Percentiles rank a stretch among this genome's conserved stretches.
phyloP scores from a whole-genome alignment of 2,888 invertebrate genomes.

The Drosophila borealis region DNA sequence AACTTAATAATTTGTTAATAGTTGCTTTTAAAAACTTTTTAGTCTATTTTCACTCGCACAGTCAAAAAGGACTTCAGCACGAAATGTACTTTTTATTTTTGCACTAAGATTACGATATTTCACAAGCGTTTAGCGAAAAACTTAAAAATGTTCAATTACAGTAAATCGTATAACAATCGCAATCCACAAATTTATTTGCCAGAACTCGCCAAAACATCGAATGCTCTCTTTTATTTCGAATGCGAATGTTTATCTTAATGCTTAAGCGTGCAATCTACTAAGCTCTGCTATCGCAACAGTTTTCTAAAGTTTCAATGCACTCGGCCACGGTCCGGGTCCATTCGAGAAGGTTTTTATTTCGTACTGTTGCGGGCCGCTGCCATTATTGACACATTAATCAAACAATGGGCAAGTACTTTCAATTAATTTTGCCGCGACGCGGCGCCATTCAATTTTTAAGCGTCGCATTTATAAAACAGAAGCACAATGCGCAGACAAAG shows the following conservation, averaged over 20 bases:
- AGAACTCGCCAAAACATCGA: not conserved
- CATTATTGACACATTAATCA: conserved; percentile 80
- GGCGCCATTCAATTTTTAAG: conserved; percentile 58
- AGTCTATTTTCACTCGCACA: too few relatives aligned
- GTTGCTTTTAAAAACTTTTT: too few relatives aligned
- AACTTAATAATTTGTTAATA: too few relatives aligned
- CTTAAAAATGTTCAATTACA: not conserved
- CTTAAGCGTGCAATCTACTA: conserved; percentile 18
- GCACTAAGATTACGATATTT: not conserved
- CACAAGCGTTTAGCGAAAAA: not conserved
- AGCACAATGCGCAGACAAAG: conserved; percentile 52
- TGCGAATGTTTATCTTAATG: not conserved
- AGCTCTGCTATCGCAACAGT: conserved; percentile 14
- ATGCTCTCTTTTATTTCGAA: not conserved
- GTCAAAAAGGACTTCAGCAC: too few relatives aligned
- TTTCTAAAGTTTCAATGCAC: conserved; percentile 23
- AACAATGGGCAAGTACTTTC: conserved; percentile 79
- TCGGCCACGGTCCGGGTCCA: not conserved
- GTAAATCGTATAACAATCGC: not conserved
- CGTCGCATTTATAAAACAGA: conserved; percentile 52
- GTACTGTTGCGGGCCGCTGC: conserved; percentile 30
- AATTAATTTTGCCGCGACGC: conserved; percentile 72
- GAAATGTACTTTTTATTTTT: too few relatives aligned
- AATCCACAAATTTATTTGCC: not conserved
- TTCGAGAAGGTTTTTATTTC: conserved; percentile 13